Base-by-base conservation (phyloP, 2,888 invertebrate species). In the Camponotus fellah region DNA sequence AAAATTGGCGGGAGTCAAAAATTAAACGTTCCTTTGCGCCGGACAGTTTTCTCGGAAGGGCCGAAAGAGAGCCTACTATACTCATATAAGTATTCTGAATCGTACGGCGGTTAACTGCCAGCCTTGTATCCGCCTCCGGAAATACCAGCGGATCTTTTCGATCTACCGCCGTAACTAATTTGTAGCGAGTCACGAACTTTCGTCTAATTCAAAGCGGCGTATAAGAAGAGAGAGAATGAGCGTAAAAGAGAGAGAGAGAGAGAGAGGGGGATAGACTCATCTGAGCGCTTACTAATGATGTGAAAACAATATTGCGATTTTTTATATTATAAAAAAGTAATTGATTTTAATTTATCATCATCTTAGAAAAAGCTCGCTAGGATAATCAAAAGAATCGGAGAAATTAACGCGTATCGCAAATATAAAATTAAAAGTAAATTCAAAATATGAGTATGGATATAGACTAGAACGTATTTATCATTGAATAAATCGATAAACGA, bases 11-110 rank as follows among this genome's bases (percentile, higher is more conserved):
- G 82, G 64, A 86, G 87, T 86, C 71, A 60, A 81, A 87, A 87
- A 90, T 92, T 90, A 88, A 90, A 90, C 87, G 87, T 85, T 82
- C 76, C 87, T 66, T 83, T 87, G 87, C 86, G 76, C 75, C 85
- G 53, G 77, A 65, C 72, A 62, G 66, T 65, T 87, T 89, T 88
- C 87, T 86, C 46, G 71, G 87, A 89, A 89, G 82, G 82, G 40
- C 72, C 82, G 37, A 79, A 56, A 72, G 17, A 40, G 62, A 71
- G 75, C 66, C 65, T n/a, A 14, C 32, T 49, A 46, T 46, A 71
- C 58, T n/a, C 72, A 60, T 26, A 60, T 88, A 85, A 90, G 82
- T 84, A 87, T 90, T 87, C 77, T 49, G 71, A 82, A 84, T 74
- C 72, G 53, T 21, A 34, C 64, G 72, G 76, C 69, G 85, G 85